Conservation (phyloP, 2,113 vertebrate species). For the Apteryx owenii region DNA sequence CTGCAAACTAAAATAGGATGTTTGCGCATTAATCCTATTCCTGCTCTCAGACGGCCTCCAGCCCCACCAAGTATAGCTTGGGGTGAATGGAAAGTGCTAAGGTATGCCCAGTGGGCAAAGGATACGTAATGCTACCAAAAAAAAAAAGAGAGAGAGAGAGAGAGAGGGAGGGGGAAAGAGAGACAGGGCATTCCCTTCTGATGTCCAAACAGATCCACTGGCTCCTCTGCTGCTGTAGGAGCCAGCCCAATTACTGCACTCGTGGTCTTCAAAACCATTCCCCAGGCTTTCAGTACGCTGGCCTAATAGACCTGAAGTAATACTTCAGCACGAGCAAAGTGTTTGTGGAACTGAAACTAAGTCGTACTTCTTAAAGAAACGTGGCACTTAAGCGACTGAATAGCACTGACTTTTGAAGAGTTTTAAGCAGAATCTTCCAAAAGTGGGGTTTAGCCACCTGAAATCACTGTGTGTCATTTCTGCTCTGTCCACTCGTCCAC, state of each 20-base stretch:
- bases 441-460: neutral
- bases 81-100: neutral
- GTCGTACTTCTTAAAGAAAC: neutral
- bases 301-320: neutral
- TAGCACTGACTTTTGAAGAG: neutral
- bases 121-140: no score
- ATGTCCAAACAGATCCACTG: rapidly evolving
- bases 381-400: neutral
- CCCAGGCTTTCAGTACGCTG: neutral
- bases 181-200: neutral
- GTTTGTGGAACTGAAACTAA: neutral
- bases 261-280: neutral
- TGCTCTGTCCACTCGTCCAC: neutral
- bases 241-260: neutral
- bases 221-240: neutral
- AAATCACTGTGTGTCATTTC: neutral
- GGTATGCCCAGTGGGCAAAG: neutral
- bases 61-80: neutral
- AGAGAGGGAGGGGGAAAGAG: no score
- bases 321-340: neutral
- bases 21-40: neutral
- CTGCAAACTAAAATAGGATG: neutral
- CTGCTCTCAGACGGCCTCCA: neutral
- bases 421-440: neutral
- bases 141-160: no score